Conservation (phyloP, 2,113 vertebrate species). For the Siphamia tubifer region DNA sequence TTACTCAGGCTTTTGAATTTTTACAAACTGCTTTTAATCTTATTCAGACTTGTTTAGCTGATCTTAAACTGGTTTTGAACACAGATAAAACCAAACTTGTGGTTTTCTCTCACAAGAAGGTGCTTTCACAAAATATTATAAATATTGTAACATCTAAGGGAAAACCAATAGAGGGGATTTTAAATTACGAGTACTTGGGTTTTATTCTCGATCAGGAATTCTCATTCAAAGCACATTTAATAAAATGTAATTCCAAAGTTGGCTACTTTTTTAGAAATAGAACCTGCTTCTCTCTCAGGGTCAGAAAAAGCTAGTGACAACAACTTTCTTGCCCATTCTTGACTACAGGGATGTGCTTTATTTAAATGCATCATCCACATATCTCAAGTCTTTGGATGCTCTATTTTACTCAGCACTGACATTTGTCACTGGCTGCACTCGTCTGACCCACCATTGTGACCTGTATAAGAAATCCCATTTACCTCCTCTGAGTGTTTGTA, state of each 20-base stretch:
- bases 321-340: no score
- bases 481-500: no score
- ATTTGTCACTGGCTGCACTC: no score
- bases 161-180: neutral
- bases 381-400: no score
- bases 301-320: no score
- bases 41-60: neutral
- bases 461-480: no score
- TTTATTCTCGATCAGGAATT: neutral
- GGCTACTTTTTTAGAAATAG: neutral
- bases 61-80: neutral
- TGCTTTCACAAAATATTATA: neutral
- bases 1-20: neutral
- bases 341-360: no score
- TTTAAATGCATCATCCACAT: no score
- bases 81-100: neutral
- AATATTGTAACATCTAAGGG: neutral
- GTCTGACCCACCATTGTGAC: no score
- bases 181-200: neutral
- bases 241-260: neutral
- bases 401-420: no score
- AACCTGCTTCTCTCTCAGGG: neutral
- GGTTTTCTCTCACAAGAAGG: neutral
- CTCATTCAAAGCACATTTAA: neutral
- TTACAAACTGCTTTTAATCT: neutral